phyloP scores from a whole-genome alignment of 2,113 vertebrate genomes.

The Gracilinanus agilis region DNA sequence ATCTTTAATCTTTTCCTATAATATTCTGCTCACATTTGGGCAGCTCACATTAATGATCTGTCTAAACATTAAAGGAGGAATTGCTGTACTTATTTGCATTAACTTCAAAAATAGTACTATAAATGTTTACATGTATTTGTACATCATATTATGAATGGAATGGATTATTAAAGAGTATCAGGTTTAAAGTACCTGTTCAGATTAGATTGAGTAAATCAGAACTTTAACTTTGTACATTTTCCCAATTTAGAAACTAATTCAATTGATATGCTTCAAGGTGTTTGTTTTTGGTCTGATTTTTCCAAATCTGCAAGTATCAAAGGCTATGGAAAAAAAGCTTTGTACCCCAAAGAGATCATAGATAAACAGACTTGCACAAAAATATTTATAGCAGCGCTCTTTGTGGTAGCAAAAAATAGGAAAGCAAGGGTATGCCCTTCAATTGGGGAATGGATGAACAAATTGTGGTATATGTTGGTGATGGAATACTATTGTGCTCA shows the following conservation, averaged over 20 bases:
- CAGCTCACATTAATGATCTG: constrained; percentile 97
- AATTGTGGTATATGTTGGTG: too few species aligned
- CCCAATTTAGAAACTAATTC: constrained; percentile 94
- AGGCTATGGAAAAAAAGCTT: too few species aligned
- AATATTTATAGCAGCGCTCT: too few species aligned
- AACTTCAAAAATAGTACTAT: constrained; percentile 91
- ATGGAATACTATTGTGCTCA: too few species aligned
- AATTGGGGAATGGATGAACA: too few species aligned
- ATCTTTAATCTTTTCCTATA: constrained; percentile 92
- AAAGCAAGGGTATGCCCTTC: too few species aligned
- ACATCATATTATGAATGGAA: constrained; percentile 95
- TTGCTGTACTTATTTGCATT: constrained; percentile 94
- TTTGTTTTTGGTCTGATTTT: constrained; percentile 86
- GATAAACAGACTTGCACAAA: too few species aligned
- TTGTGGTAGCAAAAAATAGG: too few species aligned
- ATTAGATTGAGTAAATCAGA: constrained; percentile 99
- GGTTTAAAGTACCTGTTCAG: constrained; percentile 98
- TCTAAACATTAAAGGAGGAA: constrained; percentile 96
- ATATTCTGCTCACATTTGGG: constrained; percentile 95
- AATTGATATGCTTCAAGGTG: constrained; percentile 90
- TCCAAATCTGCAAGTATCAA: constrained; percentile 92
- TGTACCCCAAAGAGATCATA: too few species aligned
- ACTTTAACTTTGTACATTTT: constrained; percentile 94
- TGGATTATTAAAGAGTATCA: constrained; percentile 97
- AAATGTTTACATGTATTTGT: constrained; percentile 93